Base-by-base conservation (phyloP, 2,797 vertebrate species). In the Alectoris magna region DNA sequence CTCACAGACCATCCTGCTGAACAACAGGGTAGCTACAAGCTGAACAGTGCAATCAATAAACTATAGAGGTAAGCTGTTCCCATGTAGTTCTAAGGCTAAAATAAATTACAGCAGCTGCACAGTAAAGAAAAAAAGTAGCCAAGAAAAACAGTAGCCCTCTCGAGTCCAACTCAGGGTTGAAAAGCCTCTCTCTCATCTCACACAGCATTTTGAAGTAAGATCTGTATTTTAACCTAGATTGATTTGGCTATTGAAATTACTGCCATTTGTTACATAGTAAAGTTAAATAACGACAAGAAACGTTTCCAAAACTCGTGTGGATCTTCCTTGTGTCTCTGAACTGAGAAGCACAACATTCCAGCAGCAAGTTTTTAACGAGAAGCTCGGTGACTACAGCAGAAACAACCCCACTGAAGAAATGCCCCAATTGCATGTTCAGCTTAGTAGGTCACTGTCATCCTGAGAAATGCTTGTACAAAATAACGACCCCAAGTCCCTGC, bases 341-440 rank as follows among this genome's bases (percentile, higher is more conserved):
- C 3, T 0, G 0, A 79, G 23, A 71, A 11, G 8, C 70, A 3
- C 9, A 18, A 10, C 14, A 26, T 66, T n/a, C 48, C 34, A 75
- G 48, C 31, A 63, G 14, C 16, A 56, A 60, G 36, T 21, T 76
- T 24, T 48, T 44, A 86, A 41, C 23, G 48, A 86, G 56, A 77
- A 69, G 8, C 29, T 49, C 55, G 9, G 49, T 26, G 43, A 63
- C 8, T 29, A 6, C 7, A 72, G 27, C 34, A 71, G 53, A 53
- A 87, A 68, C 21, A 21, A 58, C 27, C 55, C 39, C 48, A 34
- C 4, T 24, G 44, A 73, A 72, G 18, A 71, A 71, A 38, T 58
- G 24, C 49, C 13, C 18, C 36, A 82, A 36, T 27, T 69, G 24
- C 51, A 11, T 22, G 24, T 56, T 81, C 41, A 46, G 10, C 21